A percentile compares a stretch with the other conserved stretches of the same genome.
These are phyloP conservation scores for Ectropis grisescens DNA, from an alignment of 1,140 invertebrate genomes.

Conservation along the genomic window DNA sequence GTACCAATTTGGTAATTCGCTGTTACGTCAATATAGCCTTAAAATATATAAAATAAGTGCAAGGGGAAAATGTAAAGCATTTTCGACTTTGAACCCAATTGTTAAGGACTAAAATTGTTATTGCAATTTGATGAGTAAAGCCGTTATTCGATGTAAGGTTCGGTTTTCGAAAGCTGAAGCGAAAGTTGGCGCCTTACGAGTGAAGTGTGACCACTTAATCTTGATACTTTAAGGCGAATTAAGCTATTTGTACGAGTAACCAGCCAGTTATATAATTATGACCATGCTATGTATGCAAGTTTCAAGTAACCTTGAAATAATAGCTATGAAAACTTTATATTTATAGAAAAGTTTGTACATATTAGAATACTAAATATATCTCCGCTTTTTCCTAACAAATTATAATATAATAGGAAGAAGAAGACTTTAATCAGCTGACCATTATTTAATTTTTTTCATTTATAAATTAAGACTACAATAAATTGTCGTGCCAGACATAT, in stretches of 20 bases:
- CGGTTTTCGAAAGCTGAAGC: conserved; percentile 53
- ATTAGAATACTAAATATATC: background rate
- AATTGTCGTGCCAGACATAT: no score
- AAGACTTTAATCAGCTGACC: no score
- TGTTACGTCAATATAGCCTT: background rate
- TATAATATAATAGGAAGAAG: no score
- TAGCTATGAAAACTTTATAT: no score
- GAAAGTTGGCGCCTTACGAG: conserved; percentile 34
- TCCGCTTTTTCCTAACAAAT: no score
- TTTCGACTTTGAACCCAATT: conserved; percentile 5
- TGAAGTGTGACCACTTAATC: conserved; percentile 22
- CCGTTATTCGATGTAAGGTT: conserved; percentile 12
- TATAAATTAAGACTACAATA: no score
- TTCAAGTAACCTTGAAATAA: background rate
- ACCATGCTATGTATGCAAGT: background rate
- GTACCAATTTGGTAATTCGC: conserved; percentile 9
- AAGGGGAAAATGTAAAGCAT: conserved; percentile 1
- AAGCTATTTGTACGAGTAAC: background rate
- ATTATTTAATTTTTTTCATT: no score
- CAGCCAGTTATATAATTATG: background rate
- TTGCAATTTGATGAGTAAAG: conserved; percentile 10
- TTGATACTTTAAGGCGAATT: conserved; percentile 23
- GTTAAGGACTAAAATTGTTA: conserved; percentile 11
- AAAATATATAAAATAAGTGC: no score
- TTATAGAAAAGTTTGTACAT: background rate